phyloP scores from a whole-genome alignment of 2,888 invertebrate genomes.

The Ischnura elegans region DNA sequence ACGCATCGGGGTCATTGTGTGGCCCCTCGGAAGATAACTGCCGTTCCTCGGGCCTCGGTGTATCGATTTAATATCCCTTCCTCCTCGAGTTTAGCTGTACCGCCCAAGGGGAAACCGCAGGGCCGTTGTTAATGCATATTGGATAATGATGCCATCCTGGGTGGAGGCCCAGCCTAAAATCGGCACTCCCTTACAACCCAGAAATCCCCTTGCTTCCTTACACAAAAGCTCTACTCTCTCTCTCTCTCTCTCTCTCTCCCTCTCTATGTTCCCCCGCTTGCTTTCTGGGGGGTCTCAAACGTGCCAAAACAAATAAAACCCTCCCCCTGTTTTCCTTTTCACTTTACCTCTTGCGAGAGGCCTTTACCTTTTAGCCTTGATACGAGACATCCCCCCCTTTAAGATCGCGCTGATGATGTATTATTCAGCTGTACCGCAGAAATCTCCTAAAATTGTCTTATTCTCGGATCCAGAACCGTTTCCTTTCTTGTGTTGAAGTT shows the following conservation, averaged over 20 bases:
- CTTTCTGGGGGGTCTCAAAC: neutral
- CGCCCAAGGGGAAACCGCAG: neutral
- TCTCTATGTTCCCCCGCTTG: neutral
- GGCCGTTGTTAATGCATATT: conserved; percentile 35
- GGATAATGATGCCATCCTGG: conserved; percentile 16
- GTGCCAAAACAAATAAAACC: neutral
- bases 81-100: neutral
- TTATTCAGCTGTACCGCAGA: neutral
- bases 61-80: conserved; percentile 2
- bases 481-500: too few relatives aligned
- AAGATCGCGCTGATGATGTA: neutral
- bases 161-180: neutral
- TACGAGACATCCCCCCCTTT: neutral
- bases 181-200: neutral
- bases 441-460: too few relatives aligned
- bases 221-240: too few relatives aligned
- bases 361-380: neutral
- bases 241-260: neutral
- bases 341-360: neutral
- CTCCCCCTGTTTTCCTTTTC: too few relatives aligned
- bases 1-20: neutral
- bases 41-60: neutral
- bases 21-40: neutral
- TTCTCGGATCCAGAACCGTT: too few relatives aligned
- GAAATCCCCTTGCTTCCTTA: too few relatives aligned